Evolutionary conservation across 2,113 vertebrate genomes (phyloP), one percentile per base, ranked within the genome.

Genomic region (Plestiodon gilberti): DNA sequence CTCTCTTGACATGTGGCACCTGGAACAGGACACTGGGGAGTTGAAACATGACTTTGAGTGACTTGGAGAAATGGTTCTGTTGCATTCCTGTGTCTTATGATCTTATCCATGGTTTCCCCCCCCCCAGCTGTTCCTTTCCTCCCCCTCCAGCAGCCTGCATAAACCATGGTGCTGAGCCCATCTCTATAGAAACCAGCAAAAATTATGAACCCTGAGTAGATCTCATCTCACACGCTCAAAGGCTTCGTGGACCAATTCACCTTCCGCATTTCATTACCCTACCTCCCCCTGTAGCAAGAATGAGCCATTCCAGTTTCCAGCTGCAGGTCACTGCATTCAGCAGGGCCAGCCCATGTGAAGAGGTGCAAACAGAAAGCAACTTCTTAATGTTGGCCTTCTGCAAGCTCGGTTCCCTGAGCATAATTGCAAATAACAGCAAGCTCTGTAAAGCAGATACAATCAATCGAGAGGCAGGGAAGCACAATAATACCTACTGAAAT

Each of bases 141-240:
- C 35, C 89, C 43, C 87, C 85, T 85, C 91, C 90, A 90, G 91
- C 89, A 89, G 94, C 90, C 83, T 0, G 9, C 83, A 90, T 92
- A 89, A 92, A 92, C 89, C 69, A 3, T 9, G 81, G 85, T 61
- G 80, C 88, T 91, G 91, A 85, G 84, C 30, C 23, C 43, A 92
- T 95, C 93, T 78, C 88, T 90, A 94, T 94, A 86, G 93, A 83
- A 94, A 95, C 93, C 38, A 38, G 70, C 30, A 78, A 76, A 0
- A 85, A 84, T 92, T 91, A 94, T 88, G 88, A 93, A 95, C 89
- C 92, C 92, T 90, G 89, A 74, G 93, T 82, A 90, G 93, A 94
- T 93, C 92, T 92, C 91, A 94, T 93, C 90, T 85, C 0, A 9
- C 43, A 52, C 83, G 62, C 89, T 86, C 79, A 18, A 87, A 90